phyloP scores from a whole-genome alignment of 35 echinoderm and acorn worm species.

The Ophioderma brevispina region DNA sequence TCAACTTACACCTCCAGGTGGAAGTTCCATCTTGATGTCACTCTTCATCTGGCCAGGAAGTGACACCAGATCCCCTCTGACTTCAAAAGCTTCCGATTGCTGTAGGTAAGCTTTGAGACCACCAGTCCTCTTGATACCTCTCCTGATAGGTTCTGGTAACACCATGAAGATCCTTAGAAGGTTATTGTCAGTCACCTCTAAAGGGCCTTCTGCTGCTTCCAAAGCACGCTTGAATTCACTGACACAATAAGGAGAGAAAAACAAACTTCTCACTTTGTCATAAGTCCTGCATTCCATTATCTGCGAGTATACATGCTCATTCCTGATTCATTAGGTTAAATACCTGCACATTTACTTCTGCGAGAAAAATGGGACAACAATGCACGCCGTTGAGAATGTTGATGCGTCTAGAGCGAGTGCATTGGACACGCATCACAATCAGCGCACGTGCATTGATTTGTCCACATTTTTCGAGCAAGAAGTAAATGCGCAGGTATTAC shows the following conservation, averaged over 20 bases:
- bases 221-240: conserved; percentile 30
- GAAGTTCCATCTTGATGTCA: background rate
- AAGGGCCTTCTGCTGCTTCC: background rate
- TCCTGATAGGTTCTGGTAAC: conserved; percentile 32
- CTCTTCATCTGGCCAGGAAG: conserved; percentile 5
- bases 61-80: conserved; percentile 37
- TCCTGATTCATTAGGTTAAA: too few relatives aligned
- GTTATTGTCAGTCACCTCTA: conserved; percentile 45
- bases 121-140: conserved; percentile 58
- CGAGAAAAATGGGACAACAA: too few relatives aligned
- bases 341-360: too few relatives aligned
- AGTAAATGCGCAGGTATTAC: too few relatives aligned
- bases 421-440: too few relatives aligned
- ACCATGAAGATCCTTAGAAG: conserved; percentile 58
- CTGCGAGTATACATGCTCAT: too few relatives aligned
- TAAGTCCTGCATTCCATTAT: too few relatives aligned
- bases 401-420: too few relatives aligned
- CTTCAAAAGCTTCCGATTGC: background rate
- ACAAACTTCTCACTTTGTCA: too few relatives aligned
- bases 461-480: too few relatives aligned
- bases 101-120: conserved; percentile 54
- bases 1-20: background rate
- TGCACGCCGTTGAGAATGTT: too few relatives aligned
- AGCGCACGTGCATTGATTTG: too few relatives aligned
- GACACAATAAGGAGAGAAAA: conserved; percentile 4